phyloP scores from a whole-genome alignment of 92 coral and sea anemone genomes.

The Actinernus sp. region DNA sequence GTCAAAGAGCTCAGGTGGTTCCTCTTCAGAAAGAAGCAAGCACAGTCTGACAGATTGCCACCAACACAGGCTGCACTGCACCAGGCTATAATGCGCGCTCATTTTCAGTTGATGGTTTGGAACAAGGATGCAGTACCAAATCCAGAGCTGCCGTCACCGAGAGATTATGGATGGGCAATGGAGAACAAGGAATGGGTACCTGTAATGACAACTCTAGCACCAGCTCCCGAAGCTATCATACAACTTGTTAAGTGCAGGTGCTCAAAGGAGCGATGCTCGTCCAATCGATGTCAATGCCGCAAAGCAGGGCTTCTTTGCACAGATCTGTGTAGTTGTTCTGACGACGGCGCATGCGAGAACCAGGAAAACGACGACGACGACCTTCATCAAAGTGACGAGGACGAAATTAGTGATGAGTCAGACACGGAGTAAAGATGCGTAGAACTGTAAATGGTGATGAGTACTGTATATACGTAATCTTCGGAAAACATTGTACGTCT shows the following conservation, averaged over 20 bases:
- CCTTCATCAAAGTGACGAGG: too few relatives aligned
- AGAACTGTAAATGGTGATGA: too few relatives aligned
- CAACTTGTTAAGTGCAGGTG: slow-evolving; percentile 45
- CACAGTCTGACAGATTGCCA: slow-evolving; percentile 29
- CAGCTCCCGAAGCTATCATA: slow-evolving; percentile 42
- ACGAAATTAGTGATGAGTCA: too few relatives aligned
- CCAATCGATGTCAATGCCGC: neutral
- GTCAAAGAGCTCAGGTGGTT: slow-evolving; percentile 37
- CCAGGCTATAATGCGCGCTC: slow-evolving; percentile 33
- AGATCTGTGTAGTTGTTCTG: slow-evolving; percentile 4
- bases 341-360: slow-evolving; percentile 2
- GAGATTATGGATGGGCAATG: slow-evolving; percentile 47
- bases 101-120: slow-evolving; percentile 46
- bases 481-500: too few relatives aligned
- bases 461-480: too few relatives aligned
- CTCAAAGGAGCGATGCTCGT: neutral
- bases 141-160: slow-evolving; percentile 40
- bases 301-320: neutral
- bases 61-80: slow-evolving; percentile 34
- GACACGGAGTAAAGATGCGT: too few relatives aligned
- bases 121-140: slow-evolving; percentile 40
- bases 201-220: slow-evolving; percentile 34
- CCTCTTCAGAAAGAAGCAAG: slow-evolving; percentile 46
- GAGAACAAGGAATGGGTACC: slow-evolving; percentile 37
- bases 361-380: neutral